These are phyloP conservation scores for Cyprinodon brontotheroides DNA, from an alignment of 2,113 vertebrate genomes.

Conservation along the genomic window DNA sequence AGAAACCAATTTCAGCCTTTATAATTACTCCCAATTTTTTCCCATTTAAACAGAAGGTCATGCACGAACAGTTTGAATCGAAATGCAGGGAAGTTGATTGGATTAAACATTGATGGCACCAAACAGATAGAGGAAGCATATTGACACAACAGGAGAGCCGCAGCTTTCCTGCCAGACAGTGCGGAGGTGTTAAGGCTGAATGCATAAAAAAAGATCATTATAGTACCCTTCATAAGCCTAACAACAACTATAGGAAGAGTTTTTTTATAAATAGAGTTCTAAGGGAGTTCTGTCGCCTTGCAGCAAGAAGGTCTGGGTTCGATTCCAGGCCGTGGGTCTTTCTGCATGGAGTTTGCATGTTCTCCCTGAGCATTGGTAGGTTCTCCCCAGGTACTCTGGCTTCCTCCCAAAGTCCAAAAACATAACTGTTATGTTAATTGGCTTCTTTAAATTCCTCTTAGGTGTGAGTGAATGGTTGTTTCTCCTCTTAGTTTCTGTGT, in stretches of 20 bases:
- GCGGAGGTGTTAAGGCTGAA: constrained; percentile 25
- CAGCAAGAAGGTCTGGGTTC: too few relatives aligned
- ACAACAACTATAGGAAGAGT: constrained; percentile 17
- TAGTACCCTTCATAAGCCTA: constrained; percentile 30
- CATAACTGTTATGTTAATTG: too few relatives aligned
- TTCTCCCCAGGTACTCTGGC: too few relatives aligned
- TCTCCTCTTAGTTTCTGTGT: too few relatives aligned
- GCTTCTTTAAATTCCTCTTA: too few relatives aligned
- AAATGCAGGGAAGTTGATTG: constrained; percentile 3
- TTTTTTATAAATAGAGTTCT: too few relatives aligned
- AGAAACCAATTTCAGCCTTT: constrained; percentile 24
- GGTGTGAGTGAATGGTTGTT: too few relatives aligned
- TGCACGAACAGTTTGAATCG: constrained; percentile 8
- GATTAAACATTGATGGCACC: constrained; percentile 10
- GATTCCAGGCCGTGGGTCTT: too few relatives aligned
- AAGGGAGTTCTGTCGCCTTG: too few relatives aligned
- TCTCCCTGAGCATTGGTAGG: too few relatives aligned
- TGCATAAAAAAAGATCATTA: constrained; percentile 12
- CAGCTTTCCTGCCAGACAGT: constrained; percentile 22
- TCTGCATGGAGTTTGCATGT: too few relatives aligned
- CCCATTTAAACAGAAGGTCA: constrained; percentile 27
- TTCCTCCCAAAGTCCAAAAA: too few relatives aligned
- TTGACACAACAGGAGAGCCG: constrained; percentile 29
- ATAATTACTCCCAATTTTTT: constrained; percentile 21
- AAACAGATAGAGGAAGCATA: constrained; percentile 30